A percentile compares a stretch with the other conserved stretches of the same genome.
Evolutionary conservation across 2,797 vertebrate species (phyloP).

Genomic region (Sebastolobus altivelis): DNA sequence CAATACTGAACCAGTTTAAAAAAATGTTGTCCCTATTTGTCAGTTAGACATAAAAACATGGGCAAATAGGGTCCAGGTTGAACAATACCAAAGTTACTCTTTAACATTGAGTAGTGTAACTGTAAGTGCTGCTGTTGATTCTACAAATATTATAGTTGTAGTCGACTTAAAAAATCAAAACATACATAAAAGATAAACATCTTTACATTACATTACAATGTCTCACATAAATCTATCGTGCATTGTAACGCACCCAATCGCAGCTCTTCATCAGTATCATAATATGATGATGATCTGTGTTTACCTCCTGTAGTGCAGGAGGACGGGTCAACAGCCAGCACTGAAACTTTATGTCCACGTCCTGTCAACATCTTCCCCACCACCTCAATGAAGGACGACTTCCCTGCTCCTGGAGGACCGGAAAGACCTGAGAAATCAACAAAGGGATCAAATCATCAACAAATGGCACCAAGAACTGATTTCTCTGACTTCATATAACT

Average conservation of each 20-base stretch:
- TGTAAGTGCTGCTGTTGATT: neutral
- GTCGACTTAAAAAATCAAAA: neutral
- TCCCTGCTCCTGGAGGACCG: conserved; percentile 97
- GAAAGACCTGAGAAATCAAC: conserved; percentile 88
- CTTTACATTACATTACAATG: neutral
- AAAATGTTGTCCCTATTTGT: too few relatives aligned
- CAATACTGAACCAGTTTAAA: too few relatives aligned
- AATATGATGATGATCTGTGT: neutral
- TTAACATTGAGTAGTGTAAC: neutral
- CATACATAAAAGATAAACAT: neutral
- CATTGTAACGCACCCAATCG: neutral
- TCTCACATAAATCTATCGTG: neutral
- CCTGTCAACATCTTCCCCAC: conserved; percentile 97
- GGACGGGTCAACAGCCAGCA: conserved; percentile 96
- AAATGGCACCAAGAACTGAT: neutral
- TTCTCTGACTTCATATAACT: neutral
- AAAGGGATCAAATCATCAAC: conserved; percentile 8
- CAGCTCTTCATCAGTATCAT: neutral
- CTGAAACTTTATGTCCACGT: conserved; percentile 92
- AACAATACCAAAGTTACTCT: too few relatives aligned
- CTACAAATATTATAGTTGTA: neutral
- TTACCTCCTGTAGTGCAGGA: conserved; percentile 97
- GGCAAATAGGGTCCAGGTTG: accelerated
- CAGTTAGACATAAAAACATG: too few relatives aligned
- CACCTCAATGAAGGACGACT: conserved; percentile 97